Percentiles rank a stretch among this genome's conserved stretches.
Conservation (phyloP, 2,797 vertebrate species). For the Notamacropus eugenii region DNA sequence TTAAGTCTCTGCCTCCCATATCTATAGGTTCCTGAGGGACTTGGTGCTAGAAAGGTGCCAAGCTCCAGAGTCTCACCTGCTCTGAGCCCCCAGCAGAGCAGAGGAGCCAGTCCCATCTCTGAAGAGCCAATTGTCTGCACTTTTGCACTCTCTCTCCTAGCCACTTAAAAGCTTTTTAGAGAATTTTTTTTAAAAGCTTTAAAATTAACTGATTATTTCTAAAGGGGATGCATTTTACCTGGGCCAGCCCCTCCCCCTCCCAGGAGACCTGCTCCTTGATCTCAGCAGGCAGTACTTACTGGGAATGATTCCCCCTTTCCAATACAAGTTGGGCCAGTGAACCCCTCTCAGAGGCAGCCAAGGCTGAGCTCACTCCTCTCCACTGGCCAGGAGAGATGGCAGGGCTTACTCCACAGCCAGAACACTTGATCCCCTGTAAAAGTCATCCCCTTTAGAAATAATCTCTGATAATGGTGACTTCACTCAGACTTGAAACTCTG, state of each 20-base stretch:
- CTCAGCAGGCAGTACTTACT: too few species aligned
- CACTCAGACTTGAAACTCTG: too few species aligned
- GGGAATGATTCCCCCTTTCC: too few species aligned
- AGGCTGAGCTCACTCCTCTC: not conserved
- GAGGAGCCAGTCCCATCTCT: too few species aligned
- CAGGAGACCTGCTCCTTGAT: too few species aligned
- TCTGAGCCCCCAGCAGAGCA: not conserved
- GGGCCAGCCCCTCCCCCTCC: not conserved
- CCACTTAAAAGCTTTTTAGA: not conserved
- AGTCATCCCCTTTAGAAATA: not conserved
- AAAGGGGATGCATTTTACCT: too few species aligned
- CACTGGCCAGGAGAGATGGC: not conserved
- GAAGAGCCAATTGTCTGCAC: not conserved
- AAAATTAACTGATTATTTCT: not conserved
- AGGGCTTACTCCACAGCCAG: not conserved
- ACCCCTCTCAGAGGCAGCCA: too few species aligned
- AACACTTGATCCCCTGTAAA: not conserved
- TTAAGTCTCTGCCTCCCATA: not conserved
- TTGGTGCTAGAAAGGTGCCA: not conserved
- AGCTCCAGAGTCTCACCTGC: too few species aligned
- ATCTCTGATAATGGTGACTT: too few species aligned
- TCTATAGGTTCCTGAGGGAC: not conserved
- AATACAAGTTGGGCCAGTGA: too few species aligned
- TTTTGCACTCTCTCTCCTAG: not conserved
- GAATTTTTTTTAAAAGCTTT: not conserved